Evolutionary conservation across 2,797 vertebrate genomes (phyloP).

Genomic region (Centropyge bicolor): DNA sequence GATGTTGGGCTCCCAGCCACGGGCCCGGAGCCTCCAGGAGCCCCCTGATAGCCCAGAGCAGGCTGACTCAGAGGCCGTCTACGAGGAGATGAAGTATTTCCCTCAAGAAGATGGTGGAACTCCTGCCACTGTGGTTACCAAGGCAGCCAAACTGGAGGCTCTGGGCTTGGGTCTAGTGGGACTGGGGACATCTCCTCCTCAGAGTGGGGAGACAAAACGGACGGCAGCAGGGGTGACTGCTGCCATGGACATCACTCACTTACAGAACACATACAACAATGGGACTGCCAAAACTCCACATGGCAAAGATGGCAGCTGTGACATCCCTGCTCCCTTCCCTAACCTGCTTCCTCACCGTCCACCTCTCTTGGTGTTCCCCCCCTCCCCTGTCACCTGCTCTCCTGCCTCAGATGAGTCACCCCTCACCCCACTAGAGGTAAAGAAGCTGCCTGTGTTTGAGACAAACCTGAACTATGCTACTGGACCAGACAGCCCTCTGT

Average conservation of each 20-base stretch:
- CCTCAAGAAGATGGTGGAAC: slow-evolving; percentile 84
- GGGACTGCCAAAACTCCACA: slow-evolving; percentile 62
- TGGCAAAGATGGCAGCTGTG: slow-evolving; percentile 87
- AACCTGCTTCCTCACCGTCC: slow-evolving; percentile 95
- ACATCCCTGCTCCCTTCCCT: slow-evolving; percentile 96
- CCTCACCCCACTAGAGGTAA: slow-evolving; percentile 95
- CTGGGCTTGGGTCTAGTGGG: slow-evolving; percentile 74
- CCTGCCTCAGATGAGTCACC: slow-evolving; percentile 97
- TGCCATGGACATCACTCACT: slow-evolving; percentile 59
- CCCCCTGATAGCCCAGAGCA: slow-evolving; percentile 87
- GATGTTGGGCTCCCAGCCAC: slow-evolving; percentile 90
- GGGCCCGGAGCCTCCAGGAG: slow-evolving; percentile 82
- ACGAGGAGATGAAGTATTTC: slow-evolving; percentile 99
- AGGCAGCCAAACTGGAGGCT: slow-evolving; percentile 77
- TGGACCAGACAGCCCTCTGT: slow-evolving; percentile 90
- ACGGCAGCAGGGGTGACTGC: slow-evolving; percentile 42
- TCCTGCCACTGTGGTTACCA: slow-evolving; percentile 53
- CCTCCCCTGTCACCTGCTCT: slow-evolving; percentile 94
- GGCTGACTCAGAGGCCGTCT: slow-evolving; percentile 90
- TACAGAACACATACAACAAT: slow-evolving; percentile 45
- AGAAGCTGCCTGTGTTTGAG: slow-evolving; percentile 95
- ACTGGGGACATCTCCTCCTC: slow-evolving; percentile 76
- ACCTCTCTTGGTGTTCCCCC: slow-evolving; percentile 96
- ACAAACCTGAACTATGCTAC: slow-evolving; percentile 93
- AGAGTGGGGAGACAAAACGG: slow-evolving; percentile 83